Base-by-base conservation (phyloP, 2,888 invertebrate species). In the Ceramica pisi region DNA sequence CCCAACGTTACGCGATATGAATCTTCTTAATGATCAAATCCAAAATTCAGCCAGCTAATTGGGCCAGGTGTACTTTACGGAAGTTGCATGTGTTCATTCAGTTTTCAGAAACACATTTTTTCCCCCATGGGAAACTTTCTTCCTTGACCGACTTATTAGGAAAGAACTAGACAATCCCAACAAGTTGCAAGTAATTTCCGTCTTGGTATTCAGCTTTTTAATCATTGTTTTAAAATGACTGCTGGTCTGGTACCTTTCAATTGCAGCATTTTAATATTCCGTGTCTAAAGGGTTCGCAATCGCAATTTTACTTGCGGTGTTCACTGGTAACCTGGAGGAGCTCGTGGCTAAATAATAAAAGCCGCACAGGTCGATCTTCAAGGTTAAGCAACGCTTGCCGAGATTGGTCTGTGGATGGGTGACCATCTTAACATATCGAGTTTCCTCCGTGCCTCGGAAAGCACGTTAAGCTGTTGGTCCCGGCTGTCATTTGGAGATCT, bases 31-130 rank as follows among this genome's bases (percentile, higher is more conserved):
- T 70, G 2, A 71, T 38, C 16, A 72, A 72, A 73, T 65, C 19
- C 46, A 46, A 65, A 74, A 71, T 64, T 74, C 44, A 21, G 46
- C 6, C 16, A 21, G 26, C 51, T 71, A 74, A 75, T 75, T 71
- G n/a, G 66, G 21, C 9, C 55, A 19, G 8, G 31, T 16, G 31
- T 41, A 71, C 72, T 70, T 59, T 38, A 23, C 21, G 10, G 26
- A 41, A 71, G 26, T 70, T 70, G 16, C 9, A 59, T 31, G 16
- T 71, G 21, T 56, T 48, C n/a, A 21, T 44, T 41, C 16, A 23
- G 12, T 51, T 16, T 44, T 23, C 2, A 68, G 31, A 46, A 16
- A 46, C 16, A 35, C 14, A 10, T 21, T n/a, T n/a, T n/a, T n/a
- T n/a, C n/a, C 8, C 5, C 26, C 10, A 1, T 9, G 51, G 56